Base-by-base conservation (phyloP, 2,888 invertebrate species). In the Mimumesa dahlbomi region DNA sequence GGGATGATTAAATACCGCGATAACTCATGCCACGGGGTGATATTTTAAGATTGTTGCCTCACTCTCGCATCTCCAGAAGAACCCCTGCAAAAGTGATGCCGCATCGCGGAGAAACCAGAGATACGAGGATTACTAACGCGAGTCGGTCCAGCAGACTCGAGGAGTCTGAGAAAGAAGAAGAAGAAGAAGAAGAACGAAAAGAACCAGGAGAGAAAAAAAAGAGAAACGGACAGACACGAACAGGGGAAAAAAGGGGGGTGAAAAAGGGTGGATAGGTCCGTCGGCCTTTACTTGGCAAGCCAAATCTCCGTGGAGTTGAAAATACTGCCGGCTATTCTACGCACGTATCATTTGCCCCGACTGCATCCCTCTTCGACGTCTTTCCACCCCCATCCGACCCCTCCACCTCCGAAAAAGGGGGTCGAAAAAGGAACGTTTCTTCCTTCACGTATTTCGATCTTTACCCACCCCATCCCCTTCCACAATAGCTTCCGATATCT, bases 1-100 rank as follows among this genome's bases (percentile, higher is more conserved):
- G 83, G 76, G 83, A 85, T 85, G 85, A 85, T 85, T 85, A 85
- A 85, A 85, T 85, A 82, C 82, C 67, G 73, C 82, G 82, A 85
- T 85, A 85, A 85, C 82, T 85, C 84, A 84, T 68, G 82, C 73
- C 74, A 65, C 73, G 79, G 74, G 82, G 84, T 83, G 83, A 84
- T 85, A 85, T 84, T 84, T 85, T 84, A 82, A 84, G 83, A 84
- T 83, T 82, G 81, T 80, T 82, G 76, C 83, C 77, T 72, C n/a
- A 9, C 38, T 13, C 25, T 25, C 11, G 48, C 16, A 2, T 42
- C 11, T 45, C 49, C 16, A 19, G 14, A 19, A 49, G 21, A 40
- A n/a, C n/a, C n/a, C n/a, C n/a, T n/a, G 50, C 48, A 43, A 13
- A 19, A 16, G 34, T 11, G 53, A 18, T 34, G 14, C 21, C 48